Evolutionary conservation across 2,797 vertebrate genomes (phyloP).

Genomic region (Peromyscus eremicus): DNA sequence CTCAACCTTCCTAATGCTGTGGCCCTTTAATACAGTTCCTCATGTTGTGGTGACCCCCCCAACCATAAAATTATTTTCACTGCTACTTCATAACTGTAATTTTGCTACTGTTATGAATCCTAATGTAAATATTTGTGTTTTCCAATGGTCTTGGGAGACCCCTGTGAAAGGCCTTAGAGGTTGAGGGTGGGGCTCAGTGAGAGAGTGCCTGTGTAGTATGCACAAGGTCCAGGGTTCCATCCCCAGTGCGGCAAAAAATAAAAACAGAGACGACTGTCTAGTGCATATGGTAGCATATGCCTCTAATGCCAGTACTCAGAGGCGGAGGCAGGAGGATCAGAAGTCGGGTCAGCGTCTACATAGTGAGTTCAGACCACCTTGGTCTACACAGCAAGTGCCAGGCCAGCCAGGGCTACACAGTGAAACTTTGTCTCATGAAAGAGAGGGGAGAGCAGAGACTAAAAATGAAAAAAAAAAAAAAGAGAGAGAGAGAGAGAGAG

Average conservation of each 20-base stretch:
- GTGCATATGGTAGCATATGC: background rate
- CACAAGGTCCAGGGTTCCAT: background rate
- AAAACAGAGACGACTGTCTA: background rate
- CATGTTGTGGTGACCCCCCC: background rate
- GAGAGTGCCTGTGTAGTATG: background rate
- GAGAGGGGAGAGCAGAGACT: background rate
- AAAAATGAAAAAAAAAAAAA: no score
- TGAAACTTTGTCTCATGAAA: background rate
- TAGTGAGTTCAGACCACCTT: background rate
- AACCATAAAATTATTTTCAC: background rate
- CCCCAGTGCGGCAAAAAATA: background rate
- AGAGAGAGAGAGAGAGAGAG: rapidly evolving
- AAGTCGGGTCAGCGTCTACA: background rate
- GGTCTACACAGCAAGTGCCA: background rate
- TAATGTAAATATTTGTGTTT: background rate
- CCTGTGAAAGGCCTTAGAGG: background rate
- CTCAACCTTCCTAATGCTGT: background rate
- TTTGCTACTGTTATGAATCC: background rate
- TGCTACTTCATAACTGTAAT: background rate
- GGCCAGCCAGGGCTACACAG: no score
- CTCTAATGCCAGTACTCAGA: background rate
- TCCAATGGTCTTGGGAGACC: background rate
- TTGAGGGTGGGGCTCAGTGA: background rate
- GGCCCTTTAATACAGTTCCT: background rate
- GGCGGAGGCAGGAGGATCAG: background rate